phyloP scores from a whole-genome alignment of 2,113 vertebrate genomes.

The Eonycteris spelaea region DNA sequence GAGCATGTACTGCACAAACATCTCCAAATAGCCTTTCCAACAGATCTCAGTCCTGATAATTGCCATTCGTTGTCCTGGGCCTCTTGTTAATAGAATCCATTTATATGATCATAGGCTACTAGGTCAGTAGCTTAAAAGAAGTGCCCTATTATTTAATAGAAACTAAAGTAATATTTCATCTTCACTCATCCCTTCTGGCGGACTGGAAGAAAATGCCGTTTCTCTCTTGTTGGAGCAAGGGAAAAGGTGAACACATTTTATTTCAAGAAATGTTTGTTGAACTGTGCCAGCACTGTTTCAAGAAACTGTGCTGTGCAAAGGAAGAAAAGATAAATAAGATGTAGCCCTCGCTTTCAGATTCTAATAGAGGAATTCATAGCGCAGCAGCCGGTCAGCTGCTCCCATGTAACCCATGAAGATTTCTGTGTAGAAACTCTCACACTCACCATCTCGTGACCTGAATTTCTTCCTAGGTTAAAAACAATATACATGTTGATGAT shows the following conservation, averaged over 20 bases:
- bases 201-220: constrained; percentile 3
- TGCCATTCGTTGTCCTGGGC: background rate
- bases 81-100: constrained; percentile 30
- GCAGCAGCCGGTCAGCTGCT: background rate
- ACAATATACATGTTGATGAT: background rate
- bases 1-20: constrained; percentile 18
- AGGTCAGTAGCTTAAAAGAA: constrained; percentile 17
- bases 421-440: background rate
- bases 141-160: constrained; percentile 36
- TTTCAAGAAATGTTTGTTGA: background rate
- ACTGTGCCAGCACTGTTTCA: background rate
- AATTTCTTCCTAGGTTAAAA: background rate
- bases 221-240: background rate
- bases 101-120: background rate
- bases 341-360: background rate
- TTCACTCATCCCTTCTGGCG: constrained; percentile 16
- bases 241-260: background rate
- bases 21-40: constrained; percentile 39
- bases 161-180: constrained; percentile 35
- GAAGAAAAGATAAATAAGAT: background rate
- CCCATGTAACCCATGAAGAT: background rate
- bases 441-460: background rate
- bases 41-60: constrained; percentile 10
- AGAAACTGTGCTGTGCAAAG: background rate
- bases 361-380: background rate